Percentiles rank a stretch among this genome's conserved stretches.
These are phyloP conservation scores for Lepetodrilus schrolli DNA, from an alignment of 2,888 invertebrate species.

Conservation along the genomic window DNA sequence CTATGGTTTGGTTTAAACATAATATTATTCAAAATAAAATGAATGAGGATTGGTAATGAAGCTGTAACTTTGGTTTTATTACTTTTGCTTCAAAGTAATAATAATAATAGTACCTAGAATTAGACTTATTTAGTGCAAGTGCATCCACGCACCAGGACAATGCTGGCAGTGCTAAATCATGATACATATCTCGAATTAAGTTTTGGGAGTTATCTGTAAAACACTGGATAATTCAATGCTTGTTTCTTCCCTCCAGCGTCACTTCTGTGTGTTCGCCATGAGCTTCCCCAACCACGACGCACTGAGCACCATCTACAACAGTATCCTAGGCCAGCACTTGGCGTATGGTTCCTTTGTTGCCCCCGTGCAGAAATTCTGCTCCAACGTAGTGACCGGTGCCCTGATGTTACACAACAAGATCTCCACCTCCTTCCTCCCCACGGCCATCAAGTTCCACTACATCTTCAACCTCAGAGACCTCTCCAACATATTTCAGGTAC, in stretches of 20 bases:
- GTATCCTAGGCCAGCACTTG: conserved; percentile 81
- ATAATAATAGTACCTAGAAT: too few species aligned
- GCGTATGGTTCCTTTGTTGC: conserved; percentile 86
- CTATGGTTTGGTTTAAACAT: too few species aligned
- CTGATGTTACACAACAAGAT: conserved; percentile 90
- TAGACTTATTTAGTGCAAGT: too few species aligned
- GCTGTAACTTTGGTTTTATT: too few species aligned
- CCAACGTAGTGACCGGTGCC: conserved; percentile 87
- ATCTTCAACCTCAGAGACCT: conserved; percentile 95
- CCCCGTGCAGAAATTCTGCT: conserved; percentile 82
- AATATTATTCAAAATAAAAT: too few species aligned
- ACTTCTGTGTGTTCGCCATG: conserved; percentile 77
- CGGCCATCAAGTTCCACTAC: conserved; percentile 97
- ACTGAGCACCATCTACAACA: conserved; percentile 89
- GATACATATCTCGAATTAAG: too few species aligned
- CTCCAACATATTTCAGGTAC: conserved; percentile 94
- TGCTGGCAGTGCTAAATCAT: too few species aligned
- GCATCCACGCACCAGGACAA: too few species aligned
- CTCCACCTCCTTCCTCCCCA: conserved; percentile 91
- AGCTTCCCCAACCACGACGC: conserved; percentile 91
- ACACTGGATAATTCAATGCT: too few species aligned
- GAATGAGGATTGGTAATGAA: too few species aligned
- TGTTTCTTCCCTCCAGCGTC: conserved; percentile 68
- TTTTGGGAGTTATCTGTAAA: too few species aligned
- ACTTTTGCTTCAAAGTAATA: too few species aligned